Evolutionary conservation across 2,888 invertebrate species (phyloP).

Genomic region (Apeira syringaria): DNA sequence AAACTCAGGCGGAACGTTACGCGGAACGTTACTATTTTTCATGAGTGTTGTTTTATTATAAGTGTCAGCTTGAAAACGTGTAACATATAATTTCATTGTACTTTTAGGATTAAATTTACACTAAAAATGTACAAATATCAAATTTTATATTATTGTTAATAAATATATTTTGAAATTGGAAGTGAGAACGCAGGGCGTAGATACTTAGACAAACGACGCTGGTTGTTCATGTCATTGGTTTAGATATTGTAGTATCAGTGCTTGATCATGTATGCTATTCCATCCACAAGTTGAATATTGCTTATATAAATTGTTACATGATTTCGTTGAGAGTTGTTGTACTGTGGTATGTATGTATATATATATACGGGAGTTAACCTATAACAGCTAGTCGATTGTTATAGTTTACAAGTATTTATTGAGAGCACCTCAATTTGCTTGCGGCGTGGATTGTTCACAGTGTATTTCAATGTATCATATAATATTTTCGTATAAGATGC

Average conservation of each 20-base stretch:
- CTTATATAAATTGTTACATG: constrained; percentile 41
- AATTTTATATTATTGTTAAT: too few species aligned
- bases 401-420: constrained; percentile 57
- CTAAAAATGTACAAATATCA: too few species aligned
- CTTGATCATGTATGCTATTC: constrained; percentile 30
- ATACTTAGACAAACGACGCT: too few species aligned
- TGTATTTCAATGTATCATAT: constrained; percentile 65
- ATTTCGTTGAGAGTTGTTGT: constrained; percentile 39
- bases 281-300: constrained; percentile 41
- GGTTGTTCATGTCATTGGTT: background rate
- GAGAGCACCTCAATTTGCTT: constrained; percentile 52
- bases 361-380: constrained; percentile 33
- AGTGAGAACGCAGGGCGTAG: too few species aligned
- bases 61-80: too few species aligned
- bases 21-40: too few species aligned
- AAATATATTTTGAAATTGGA: too few species aligned
- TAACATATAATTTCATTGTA: too few species aligned
- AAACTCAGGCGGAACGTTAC: too few species aligned
- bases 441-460: constrained; percentile 63
- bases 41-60: too few species aligned
- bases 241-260: constrained; percentile 4
- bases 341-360: constrained; percentile 36
- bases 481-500: constrained; percentile 63
- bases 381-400: constrained; percentile 58
- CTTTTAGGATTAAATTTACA: too few species aligned